Base-by-base conservation (phyloP, 2,888 invertebrate species). In the Carabus problematicus region DNA sequence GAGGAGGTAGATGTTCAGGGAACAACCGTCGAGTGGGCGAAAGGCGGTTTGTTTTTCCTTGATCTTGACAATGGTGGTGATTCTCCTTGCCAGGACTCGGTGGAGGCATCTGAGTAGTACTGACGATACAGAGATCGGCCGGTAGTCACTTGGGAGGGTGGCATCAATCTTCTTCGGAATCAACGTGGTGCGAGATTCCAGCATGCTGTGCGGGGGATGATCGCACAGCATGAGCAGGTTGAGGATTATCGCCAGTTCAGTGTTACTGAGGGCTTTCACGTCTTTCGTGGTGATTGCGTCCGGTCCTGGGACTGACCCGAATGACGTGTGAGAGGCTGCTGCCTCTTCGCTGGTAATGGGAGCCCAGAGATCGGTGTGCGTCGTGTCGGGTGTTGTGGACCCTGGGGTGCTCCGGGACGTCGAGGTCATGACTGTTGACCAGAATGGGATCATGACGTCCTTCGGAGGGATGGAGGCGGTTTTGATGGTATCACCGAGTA, bases 381-480 rank as follows among this genome's bases (percentile, higher is more conserved):
- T n/a, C n/a, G n/a, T 11, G 9, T 12, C 11, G 52, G 52, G 14
- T 49, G 12, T 8, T 8, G 11, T 8, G 8, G 11, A 8, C 12
- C 52, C 9, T 8, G 52, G 7, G 9, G 11, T n/a, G n/a, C n/a
- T n/a, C n/a, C n/a, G n/a, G n/a, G n/a, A n/a, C n/a, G n/a, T n/a
- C n/a, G n/a, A n/a, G n/a, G n/a, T n/a, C n/a, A n/a, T n/a, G n/a
- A n/a, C 8, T 11, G 11, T 11, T 8, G 52, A 8, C 8, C 11
- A 12, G 9, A 8, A 8, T 71, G 72, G 61, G 73, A 72, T 39
- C 75, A 75, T 7, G 12, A 73, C 74, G 40, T 74, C 74, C 29
- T 73, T 74, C 2, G 73, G 64, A 8, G 73, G 16, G 56, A 75
- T 72, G 1, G 71, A 70, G n/a, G 72, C 71, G 1, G 74, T 71